Percentiles rank a stretch among this genome's conserved stretches.
phyloP scores from a whole-genome alignment of 1,140 invertebrate genomes.

The Chlorops oryzae region DNA sequence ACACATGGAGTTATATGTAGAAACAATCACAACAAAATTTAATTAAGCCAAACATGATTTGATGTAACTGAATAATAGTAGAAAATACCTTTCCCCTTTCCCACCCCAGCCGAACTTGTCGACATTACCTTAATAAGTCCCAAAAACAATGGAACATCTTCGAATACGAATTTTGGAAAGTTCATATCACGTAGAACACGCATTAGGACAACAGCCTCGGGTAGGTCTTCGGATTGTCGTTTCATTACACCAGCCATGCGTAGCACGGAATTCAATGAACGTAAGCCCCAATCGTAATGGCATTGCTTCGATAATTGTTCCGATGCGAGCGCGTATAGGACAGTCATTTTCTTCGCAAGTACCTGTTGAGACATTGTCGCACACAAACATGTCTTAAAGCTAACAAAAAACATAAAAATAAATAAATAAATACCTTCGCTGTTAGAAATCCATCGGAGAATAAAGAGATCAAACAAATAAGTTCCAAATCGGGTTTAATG shows the following conservation, averaged over 20 bases:
- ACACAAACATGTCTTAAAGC: too few species aligned
- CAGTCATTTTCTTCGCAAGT: constrained; percentile 88
- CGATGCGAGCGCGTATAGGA: constrained; percentile 74
- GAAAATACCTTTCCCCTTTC: too few species aligned
- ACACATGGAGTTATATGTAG: too few species aligned
- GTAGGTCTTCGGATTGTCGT: constrained; percentile 64
- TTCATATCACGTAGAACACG: constrained; percentile 85
- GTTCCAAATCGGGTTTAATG: constrained; percentile 79
- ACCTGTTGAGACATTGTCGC: too few species aligned
- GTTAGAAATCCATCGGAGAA: constrained; percentile 85
- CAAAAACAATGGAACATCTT: constrained; percentile 83
- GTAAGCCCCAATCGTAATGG: constrained; percentile 90
- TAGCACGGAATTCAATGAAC: constrained; percentile 80
- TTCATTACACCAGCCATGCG: constrained; percentile 84
- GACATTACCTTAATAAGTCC: constrained; percentile 67
- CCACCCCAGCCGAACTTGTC: too few species aligned
- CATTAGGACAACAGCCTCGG: constrained; percentile 82
- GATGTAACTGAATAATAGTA: too few species aligned
- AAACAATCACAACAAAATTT: too few species aligned
- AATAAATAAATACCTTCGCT: constrained; percentile 58
- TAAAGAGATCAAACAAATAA: constrained; percentile 85
- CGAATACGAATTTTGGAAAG: constrained; percentile 84
- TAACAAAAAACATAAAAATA: neutral
- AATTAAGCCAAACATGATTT: too few species aligned
- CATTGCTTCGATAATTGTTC: constrained; percentile 87